Base-by-base conservation (phyloP, 2,113 vertebrate genomes). In the Pollachius pollachius region DNA sequence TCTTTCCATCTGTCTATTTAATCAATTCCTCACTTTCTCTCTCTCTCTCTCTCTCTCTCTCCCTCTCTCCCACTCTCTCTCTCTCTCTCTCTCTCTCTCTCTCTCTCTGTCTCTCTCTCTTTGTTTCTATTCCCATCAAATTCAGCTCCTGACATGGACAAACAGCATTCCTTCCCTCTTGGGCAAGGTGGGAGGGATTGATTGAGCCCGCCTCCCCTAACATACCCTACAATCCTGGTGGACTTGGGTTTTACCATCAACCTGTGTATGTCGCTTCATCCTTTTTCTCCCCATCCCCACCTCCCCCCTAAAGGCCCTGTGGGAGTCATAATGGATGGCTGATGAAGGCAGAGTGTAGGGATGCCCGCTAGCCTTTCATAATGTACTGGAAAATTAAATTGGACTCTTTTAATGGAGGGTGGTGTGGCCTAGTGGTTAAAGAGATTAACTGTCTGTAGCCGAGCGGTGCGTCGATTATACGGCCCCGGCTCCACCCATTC, bases 131-230 rank as follows among this genome's bases (percentile, higher is more conserved):
- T 23, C 21, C 21, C 21, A 23, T 78, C 68, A 59, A 82, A 78
- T 80, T 70, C 69, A 3, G 7, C 60, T 15, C 48, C 62, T 60
- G 27, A 70, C 65, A 69, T 64, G 61, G 48, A 71, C 52, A 80
- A 74, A 73, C 68, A 65, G 71, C 76, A 83, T 85, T 88, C 80
- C 76, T 82, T 75, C 71, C 27, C 64, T 72, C 61, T 69, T 48
- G 41, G 41, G 6, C 8, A 48, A 48, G 41, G 41, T 2, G 41
- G 41, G 41, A 65, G 69, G 65, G 37, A 64, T 58, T 66, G 60
- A 70, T 65, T 72, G 19, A 68, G 63, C 64, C 59, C 52, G 66
- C 27, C 69, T 71, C 41, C 41, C 41, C 7, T 13, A 48, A 48
- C 41, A 11, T 9, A 9, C 41, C 41, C 41, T 7, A 48, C 1